Evolutionary conservation across 2,113 vertebrate genomes (phyloP).

Genomic region (Morone chrysops): DNA sequence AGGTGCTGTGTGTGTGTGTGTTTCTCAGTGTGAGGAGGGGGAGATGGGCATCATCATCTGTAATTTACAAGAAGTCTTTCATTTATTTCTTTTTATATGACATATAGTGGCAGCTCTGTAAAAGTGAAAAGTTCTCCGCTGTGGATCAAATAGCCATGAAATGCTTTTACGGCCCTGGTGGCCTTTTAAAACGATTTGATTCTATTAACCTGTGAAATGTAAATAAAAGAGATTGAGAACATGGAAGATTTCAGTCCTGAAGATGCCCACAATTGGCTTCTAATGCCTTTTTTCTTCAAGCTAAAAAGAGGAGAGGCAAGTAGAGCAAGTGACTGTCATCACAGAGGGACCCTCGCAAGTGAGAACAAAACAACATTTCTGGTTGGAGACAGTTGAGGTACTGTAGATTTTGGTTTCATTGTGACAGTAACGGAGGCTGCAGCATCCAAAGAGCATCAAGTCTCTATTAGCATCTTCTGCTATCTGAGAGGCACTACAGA

Average conservation of each 20-base stretch:
- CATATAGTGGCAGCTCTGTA: conserved; percentile 56
- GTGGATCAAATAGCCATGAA: conserved; percentile 61
- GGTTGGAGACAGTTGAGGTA: not conserved
- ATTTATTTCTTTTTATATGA: conserved; percentile 72
- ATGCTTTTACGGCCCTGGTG: conserved; percentile 56
- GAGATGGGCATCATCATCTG: conserved; percentile 6
- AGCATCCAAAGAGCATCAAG: conserved; percentile 14
- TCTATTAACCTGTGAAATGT: conserved; percentile 66
- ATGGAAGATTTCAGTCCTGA: conserved; percentile 38
- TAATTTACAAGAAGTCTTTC: conserved; percentile 69
- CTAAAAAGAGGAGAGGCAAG: not conserved
- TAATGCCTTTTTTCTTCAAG: conserved; percentile 29
- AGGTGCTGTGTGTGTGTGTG: conserved; percentile 25
- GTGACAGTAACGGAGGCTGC: conserved; percentile 6
- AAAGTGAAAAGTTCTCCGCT: conserved; percentile 68
- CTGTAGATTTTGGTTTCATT: not conserved
- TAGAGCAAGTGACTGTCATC: not conserved
- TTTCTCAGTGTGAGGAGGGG: not conserved
- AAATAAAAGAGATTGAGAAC: conserved; percentile 55
- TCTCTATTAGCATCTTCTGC: conserved; percentile 51
- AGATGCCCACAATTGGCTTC: conserved; percentile 21
- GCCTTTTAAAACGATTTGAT: conserved; percentile 69
- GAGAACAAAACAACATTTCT: conserved; percentile 8
- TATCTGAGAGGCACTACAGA: conserved; percentile 57
- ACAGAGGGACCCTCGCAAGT: conserved; percentile 1